Evolutionary conservation across 2,888 invertebrate species (phyloP).

Genomic region (Teleogryllus oceanicus): DNA sequence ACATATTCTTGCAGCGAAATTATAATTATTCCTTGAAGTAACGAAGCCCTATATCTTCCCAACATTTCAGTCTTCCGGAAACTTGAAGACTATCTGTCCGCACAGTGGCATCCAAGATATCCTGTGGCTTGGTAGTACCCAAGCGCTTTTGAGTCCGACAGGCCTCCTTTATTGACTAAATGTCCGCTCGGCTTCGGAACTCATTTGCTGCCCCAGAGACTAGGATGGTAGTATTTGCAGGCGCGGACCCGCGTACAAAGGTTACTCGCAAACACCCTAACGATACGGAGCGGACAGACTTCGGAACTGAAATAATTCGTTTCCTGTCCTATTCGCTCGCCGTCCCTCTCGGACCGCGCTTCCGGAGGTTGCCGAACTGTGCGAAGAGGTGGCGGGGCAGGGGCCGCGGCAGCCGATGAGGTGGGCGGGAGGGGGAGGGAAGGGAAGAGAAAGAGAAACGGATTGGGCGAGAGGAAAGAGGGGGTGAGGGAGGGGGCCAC

Average conservation of each 20-base stretch:
- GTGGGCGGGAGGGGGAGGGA: no score
- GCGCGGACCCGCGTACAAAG: not conserved
- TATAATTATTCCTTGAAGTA: no score
- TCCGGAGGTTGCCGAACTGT: not conserved
- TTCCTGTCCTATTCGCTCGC: not conserved
- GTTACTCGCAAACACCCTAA: not conserved
- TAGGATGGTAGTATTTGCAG: not conserved
- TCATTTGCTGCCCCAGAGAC: not conserved
- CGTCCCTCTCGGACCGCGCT: not conserved
- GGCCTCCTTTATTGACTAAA: not conserved
- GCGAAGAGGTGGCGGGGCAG: not conserved
- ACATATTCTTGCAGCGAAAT: no score
- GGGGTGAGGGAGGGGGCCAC: not conserved
- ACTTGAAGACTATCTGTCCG: no score
- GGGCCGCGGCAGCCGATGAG: no score
- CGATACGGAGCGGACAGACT: not conserved
- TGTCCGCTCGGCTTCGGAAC: not conserved
- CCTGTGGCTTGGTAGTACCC: no score
- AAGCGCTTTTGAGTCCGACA: not conserved
- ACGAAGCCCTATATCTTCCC: no score
- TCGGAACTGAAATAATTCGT: constrained; percentile 18
- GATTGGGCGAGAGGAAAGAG: no score
- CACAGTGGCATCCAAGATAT: no score
- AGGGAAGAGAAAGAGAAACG: no score
- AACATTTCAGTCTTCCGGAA: no score